Conservation (phyloP, 1,140 invertebrate genomes). For the Penaeus vannamei region DNA sequence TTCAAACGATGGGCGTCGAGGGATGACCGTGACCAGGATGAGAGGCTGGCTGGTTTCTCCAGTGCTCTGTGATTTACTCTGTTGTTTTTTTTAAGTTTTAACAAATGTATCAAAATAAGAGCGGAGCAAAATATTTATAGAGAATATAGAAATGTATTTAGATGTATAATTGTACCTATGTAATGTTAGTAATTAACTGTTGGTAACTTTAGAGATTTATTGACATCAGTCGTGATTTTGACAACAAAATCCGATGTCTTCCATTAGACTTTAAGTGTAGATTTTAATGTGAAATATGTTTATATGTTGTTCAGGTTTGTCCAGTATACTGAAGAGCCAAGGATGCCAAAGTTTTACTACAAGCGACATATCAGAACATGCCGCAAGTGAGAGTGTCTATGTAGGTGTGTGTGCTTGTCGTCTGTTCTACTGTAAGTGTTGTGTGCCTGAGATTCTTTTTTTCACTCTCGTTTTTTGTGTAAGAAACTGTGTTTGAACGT, state of each 20-base stretch:
- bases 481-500: no score
- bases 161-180: constrained; percentile 21
- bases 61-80: not conserved
- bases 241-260: constrained; percentile 33
- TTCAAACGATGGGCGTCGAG: no score
- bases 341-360: constrained; percentile 1
- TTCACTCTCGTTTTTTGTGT: no score
- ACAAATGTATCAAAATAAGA: constrained; percentile 27
- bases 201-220: constrained; percentile 27
- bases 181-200: constrained; percentile 11
- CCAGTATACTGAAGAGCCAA: constrained; percentile 18
- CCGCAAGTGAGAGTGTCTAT: constrained; percentile 6
- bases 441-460: no score
- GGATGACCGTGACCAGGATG: not conserved
- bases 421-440: no score
- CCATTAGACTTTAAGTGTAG: constrained; percentile 17
- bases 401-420: not conserved
- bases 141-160: constrained; percentile 17
- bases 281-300: constrained; percentile 23
- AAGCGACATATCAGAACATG: constrained; percentile 29
- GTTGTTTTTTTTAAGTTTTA: constrained; percentile 6
- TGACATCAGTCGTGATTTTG: constrained; percentile 2
- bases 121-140: constrained; percentile 23
- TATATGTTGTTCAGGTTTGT: constrained; percentile 31
- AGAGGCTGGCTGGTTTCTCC: not conserved